Conservation (phyloP, 2,797 vertebrate species). For the Parauchenoglanis ngamensis region DNA sequence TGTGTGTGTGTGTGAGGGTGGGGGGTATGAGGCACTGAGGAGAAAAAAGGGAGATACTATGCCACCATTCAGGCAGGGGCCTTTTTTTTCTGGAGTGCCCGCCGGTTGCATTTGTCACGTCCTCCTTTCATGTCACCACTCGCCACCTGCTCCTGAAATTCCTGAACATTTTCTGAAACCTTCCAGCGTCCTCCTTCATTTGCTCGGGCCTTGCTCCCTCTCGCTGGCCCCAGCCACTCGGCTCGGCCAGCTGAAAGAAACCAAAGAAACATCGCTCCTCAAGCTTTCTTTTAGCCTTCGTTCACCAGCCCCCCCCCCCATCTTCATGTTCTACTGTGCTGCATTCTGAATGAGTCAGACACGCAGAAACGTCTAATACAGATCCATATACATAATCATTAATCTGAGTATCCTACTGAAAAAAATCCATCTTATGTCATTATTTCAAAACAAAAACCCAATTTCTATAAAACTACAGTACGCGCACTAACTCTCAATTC, state of each 20-base stretch:
- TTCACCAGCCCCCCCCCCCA: slow-evolving; percentile 36
- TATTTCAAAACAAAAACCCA: neutral
- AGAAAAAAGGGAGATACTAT: slow-evolving; percentile 63
- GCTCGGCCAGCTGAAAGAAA: slow-evolving; percentile 61
- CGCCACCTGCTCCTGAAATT: slow-evolving; percentile 81
- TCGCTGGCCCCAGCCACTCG: slow-evolving; percentile 60
- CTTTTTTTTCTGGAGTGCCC: slow-evolving; percentile 62
- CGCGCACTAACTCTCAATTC: neutral
- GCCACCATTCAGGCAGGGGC: slow-evolving; percentile 66
- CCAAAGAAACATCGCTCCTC: slow-evolving; percentile 60
- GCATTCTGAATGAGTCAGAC: slow-evolving; percentile 57
- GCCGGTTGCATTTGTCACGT: slow-evolving; percentile 76
- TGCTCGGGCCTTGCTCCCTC: slow-evolving; percentile 54
- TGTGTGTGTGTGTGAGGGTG: slow-evolving; percentile 37
- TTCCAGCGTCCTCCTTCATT: slow-evolving; percentile 58
- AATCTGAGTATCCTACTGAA: neutral
- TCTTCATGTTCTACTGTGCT: slow-evolving; percentile 54
- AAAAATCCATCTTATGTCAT: neutral
- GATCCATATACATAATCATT: slow-evolving; percentile 23
- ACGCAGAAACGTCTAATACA: slow-evolving; percentile 13
- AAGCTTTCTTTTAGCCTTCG: slow-evolving; percentile 53
- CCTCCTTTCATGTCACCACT: slow-evolving; percentile 79
- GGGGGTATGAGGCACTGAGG: slow-evolving; percentile 54
- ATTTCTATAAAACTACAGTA: neutral
- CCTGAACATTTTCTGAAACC: slow-evolving; percentile 76